These are phyloP conservation scores for Lottia scabra DNA, from an alignment of 2,888 invertebrate species.

Conservation along the genomic window DNA sequence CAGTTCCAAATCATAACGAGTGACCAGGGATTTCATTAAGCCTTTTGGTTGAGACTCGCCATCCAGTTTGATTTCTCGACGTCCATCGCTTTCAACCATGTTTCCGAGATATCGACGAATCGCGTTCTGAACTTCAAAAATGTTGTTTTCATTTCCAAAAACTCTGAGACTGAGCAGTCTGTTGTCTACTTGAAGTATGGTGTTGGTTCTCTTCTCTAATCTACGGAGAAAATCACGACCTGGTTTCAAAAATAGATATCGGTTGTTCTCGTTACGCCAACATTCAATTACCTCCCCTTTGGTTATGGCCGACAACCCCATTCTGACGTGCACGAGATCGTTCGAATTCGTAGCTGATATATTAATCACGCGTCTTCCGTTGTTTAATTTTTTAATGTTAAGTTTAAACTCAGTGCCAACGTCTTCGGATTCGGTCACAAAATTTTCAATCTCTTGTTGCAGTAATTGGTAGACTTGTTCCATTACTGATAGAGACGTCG, in stretches of 20 bases:
- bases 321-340: constrained; percentile 31
- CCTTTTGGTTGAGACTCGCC: constrained; percentile 42
- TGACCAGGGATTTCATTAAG: constrained; percentile 42
- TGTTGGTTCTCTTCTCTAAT: constrained; percentile 29
- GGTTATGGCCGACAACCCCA: constrained; percentile 29
- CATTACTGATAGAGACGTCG: constrained; percentile 31
- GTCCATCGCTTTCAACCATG: neutral
- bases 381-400: constrained; percentile 20
- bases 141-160: constrained; percentile 31
- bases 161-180: constrained; percentile 36
- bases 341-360: constrained; percentile 32
- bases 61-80: constrained; percentile 26
- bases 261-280: constrained; percentile 18
- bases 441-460: constrained; percentile 25
- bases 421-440: constrained; percentile 14
- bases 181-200: constrained; percentile 35
- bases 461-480: constrained; percentile 29
- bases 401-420: constrained; percentile 8
- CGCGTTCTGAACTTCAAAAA: constrained; percentile 18
- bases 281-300: constrained; percentile 36
- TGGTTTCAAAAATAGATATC: constrained; percentile 32
- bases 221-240: constrained; percentile 30
- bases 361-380: constrained; percentile 33
- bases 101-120: constrained; percentile 29
- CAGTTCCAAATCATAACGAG: constrained; percentile 37